phyloP scores from a whole-genome alignment of 2,888 invertebrate species.

The Acronicta leporina region DNA sequence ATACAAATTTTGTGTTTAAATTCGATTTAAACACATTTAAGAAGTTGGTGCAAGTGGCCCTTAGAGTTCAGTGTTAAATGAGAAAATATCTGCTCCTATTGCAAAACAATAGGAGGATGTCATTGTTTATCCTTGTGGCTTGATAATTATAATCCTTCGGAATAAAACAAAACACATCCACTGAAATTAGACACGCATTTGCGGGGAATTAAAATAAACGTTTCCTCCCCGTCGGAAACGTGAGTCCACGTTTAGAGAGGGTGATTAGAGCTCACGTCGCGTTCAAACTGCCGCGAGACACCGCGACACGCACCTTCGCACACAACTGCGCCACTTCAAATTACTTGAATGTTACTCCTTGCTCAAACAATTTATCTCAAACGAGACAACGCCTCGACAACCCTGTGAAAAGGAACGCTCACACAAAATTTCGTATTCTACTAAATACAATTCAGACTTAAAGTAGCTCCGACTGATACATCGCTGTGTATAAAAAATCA shows the following conservation, averaged over 20 bases:
- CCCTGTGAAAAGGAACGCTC: slow-evolving; percentile 20
- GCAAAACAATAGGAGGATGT: slow-evolving; percentile 31
- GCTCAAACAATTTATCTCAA: slow-evolving; percentile 59
- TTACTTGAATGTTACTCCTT: slow-evolving; percentile 46
- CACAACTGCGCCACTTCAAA: slow-evolving; percentile 61
- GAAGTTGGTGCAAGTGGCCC: no score
- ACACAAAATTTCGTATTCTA: slow-evolving; percentile 29
- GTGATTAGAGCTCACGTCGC: slow-evolving; percentile 81
- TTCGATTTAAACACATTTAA: no score
- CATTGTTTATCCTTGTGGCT: slow-evolving; percentile 54
- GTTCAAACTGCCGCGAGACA: slow-evolving; percentile 71
- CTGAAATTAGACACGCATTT: slow-evolving; percentile 82
- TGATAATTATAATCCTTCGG: slow-evolving; percentile 72
- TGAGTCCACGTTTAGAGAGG: slow-evolving; percentile 80
- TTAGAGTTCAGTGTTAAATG: no score
- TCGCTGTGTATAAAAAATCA: slow-evolving; percentile 50
- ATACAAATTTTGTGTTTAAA: no score
- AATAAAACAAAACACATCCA: slow-evolving; percentile 80
- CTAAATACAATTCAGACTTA: slow-evolving; percentile 30
- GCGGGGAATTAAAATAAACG: slow-evolving; percentile 84
- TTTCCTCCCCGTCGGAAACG: slow-evolving; percentile 72
- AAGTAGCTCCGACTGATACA: slow-evolving; percentile 44
- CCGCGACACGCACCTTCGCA: slow-evolving; percentile 68
- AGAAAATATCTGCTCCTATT: no score
- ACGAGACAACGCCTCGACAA: slow-evolving; percentile 37